These are phyloP conservation scores for Cyclophora albipunctata DNA, from an alignment of 2,888 invertebrate species.

Conservation along the genomic window DNA sequence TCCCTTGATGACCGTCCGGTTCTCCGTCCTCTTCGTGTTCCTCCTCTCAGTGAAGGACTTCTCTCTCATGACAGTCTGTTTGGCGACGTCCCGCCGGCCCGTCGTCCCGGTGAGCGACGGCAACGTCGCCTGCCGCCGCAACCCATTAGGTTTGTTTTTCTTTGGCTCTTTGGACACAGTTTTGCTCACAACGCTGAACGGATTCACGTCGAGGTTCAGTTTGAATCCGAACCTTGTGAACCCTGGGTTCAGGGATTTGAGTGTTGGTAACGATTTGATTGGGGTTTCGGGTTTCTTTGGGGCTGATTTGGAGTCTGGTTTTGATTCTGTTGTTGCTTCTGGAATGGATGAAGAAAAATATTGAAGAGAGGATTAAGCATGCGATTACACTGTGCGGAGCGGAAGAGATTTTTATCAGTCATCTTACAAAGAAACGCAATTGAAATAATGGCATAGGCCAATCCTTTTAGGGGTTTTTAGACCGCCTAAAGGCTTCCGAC, in stretches of 20 bases:
- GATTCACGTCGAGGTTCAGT: conserved; percentile 54
- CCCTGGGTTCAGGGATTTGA: conserved; percentile 37
- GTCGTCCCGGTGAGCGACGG: conserved; percentile 45
- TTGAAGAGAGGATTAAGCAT: not conserved
- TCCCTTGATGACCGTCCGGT: conserved; percentile 75
- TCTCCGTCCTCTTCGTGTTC: conserved; percentile 44
- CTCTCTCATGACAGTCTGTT: conserved; percentile 51
- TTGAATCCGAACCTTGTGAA: conserved; percentile 71
- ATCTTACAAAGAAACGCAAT: no score
- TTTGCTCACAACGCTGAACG: conserved; percentile 47
- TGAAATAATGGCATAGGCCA: no score
- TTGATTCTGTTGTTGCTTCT: conserved; percentile 20
- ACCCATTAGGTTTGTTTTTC: conserved; percentile 25
- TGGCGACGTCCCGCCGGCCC: conserved; percentile 37
- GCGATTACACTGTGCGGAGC: no score
- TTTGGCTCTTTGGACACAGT: conserved; percentile 16
- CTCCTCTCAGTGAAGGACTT: conserved; percentile 50
- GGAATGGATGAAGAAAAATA: conserved; percentile 6
- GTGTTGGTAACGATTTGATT: conserved; percentile 29
- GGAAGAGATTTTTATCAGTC: no score
- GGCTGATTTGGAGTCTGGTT: conserved; percentile 13
- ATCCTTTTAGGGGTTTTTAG: no score
- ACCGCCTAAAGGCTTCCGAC: no score
- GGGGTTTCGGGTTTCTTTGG: conserved; percentile 30
- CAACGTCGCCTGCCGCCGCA: conserved; percentile 23